Percentiles rank a stretch among this genome's conserved stretches.
Conservation (phyloP, 2,113 vertebrate species). For the Ellobius talpinus region DNA sequence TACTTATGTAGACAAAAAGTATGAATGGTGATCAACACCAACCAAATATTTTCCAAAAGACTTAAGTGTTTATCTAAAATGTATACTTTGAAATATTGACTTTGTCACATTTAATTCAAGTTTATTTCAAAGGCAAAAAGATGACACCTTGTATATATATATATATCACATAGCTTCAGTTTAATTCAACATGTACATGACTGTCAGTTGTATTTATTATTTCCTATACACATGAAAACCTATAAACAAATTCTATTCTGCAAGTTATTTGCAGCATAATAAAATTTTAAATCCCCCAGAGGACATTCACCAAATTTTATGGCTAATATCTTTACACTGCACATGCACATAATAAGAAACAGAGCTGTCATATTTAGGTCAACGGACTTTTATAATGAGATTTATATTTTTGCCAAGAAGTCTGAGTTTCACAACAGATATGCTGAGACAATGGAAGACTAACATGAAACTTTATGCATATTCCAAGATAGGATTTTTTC, state of each 20-base stretch:
- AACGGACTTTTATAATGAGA: slow-evolving; percentile 65
- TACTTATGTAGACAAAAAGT: slow-evolving; percentile 2
- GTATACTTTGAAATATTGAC: slow-evolving; percentile 43
- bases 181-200: slow-evolving; percentile 71
- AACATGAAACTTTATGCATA: slow-evolving; percentile 52
- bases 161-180: slow-evolving; percentile 69
- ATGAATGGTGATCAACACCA: background rate
- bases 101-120: slow-evolving; percentile 67
- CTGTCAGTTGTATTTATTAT: slow-evolving; percentile 78
- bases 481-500: slow-evolving; percentile 55
- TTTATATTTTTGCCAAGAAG: slow-evolving; percentile 72
- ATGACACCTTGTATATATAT: slow-evolving; percentile 69
- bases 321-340: slow-evolving; percentile 71
- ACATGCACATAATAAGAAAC: slow-evolving; percentile 71
- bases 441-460: slow-evolving; percentile 66
- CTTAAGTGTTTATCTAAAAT: slow-evolving; percentile 51
- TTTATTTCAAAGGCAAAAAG: slow-evolving; percentile 70
- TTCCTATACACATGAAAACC: slow-evolving; percentile 70
- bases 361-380: slow-evolving; percentile 57
- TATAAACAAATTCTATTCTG: slow-evolving; percentile 74
- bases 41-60: slow-evolving; percentile 67
- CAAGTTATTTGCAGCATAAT: slow-evolving; percentile 73
- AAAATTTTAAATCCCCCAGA: slow-evolving; percentile 68
- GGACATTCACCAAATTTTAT: slow-evolving; percentile 74
- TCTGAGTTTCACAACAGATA: slow-evolving; percentile 65